These are phyloP conservation scores for Apotomis betuletana DNA, from an alignment of 2,888 invertebrate genomes.

Conservation along the genomic window DNA sequence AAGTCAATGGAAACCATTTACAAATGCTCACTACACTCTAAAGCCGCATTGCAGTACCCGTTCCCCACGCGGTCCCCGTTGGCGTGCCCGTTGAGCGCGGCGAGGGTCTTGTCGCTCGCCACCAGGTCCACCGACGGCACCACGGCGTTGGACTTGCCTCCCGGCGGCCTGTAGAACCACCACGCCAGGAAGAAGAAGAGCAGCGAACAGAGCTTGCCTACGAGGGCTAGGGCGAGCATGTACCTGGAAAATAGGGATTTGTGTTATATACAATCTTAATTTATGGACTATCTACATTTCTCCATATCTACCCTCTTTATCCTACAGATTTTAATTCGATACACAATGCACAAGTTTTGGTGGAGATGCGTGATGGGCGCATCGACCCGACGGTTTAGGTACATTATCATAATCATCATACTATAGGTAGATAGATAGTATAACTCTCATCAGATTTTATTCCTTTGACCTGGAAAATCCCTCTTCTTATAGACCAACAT, in stretches of 20 bases:
- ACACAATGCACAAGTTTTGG: no score
- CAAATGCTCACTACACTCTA: slow-evolving; percentile 77
- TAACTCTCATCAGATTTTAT: no score
- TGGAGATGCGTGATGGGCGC: no score
- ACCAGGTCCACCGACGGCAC: slow-evolving; percentile 69
- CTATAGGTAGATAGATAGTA: no score
- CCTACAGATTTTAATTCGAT: no score
- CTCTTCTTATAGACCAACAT: no score
- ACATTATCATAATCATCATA: no score
- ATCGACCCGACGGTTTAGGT: no score
- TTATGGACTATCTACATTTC: no score
- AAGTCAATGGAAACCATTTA: slow-evolving; percentile 49
- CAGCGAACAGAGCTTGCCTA: slow-evolving; percentile 87
- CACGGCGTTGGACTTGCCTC: slow-evolving; percentile 67
- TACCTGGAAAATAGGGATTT: slow-evolving; percentile 76
- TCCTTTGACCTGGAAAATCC: no score
- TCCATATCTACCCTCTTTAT: no score
- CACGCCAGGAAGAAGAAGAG: slow-evolving; percentile 89
- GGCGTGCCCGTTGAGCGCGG: slow-evolving; percentile 52
- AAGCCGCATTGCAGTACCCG: slow-evolving; percentile 75
- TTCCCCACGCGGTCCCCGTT: slow-evolving; percentile 52
- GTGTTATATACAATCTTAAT: no score
- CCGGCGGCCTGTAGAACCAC: slow-evolving; percentile 89
- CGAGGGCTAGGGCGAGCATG: slow-evolving; percentile 88
- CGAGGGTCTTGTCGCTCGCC: slow-evolving; percentile 66